Conservation (phyloP, 2,888 invertebrate genomes). For the Octonoba sinensis region DNA sequence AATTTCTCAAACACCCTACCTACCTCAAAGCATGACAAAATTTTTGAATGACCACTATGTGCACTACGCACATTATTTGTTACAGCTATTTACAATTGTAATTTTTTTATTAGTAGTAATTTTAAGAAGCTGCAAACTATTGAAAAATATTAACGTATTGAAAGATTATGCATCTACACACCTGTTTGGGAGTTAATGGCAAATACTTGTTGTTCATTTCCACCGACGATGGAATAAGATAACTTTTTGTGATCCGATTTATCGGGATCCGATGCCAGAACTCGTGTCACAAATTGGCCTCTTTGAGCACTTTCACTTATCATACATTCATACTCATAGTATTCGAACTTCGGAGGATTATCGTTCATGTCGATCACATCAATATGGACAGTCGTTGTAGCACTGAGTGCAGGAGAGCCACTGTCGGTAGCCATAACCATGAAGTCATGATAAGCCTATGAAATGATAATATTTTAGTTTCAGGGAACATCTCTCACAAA, state of each 20-base stretch:
- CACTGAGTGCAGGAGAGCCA: slow-evolving; percentile 82
- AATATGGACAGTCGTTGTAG: slow-evolving; percentile 86
- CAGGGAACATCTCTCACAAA: background rate
- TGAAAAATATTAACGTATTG: no score
- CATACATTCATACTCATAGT: slow-evolving; percentile 82
- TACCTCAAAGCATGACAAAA: no score
- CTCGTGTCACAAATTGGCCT: slow-evolving; percentile 89
- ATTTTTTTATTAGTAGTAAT: no score
- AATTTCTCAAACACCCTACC: no score
- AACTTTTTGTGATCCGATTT: slow-evolving; percentile 80
- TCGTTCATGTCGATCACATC: slow-evolving; percentile 91
- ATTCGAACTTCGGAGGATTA: slow-evolving; percentile 80
- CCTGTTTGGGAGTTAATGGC: slow-evolving; percentile 69
- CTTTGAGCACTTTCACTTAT: slow-evolving; percentile 86
- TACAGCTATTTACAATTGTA: no score
- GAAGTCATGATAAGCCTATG: slow-evolving; percentile 80
- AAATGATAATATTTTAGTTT: background rate
- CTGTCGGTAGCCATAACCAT: slow-evolving; percentile 85
- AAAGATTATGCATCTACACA: slow-evolving; percentile 11
- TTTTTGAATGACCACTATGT: no score
- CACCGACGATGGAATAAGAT: slow-evolving; percentile 85
- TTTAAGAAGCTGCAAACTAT: no score
- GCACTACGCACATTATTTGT: no score
- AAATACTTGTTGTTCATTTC: slow-evolving; percentile 77
- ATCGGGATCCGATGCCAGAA: slow-evolving; percentile 90